A percentile compares a stretch with the other conserved stretches of the same genome.
These are phyloP conservation scores for Desmophyllum pertusum DNA, from an alignment of 92 coral and sea anemone genomes.

Conservation along the genomic window DNA sequence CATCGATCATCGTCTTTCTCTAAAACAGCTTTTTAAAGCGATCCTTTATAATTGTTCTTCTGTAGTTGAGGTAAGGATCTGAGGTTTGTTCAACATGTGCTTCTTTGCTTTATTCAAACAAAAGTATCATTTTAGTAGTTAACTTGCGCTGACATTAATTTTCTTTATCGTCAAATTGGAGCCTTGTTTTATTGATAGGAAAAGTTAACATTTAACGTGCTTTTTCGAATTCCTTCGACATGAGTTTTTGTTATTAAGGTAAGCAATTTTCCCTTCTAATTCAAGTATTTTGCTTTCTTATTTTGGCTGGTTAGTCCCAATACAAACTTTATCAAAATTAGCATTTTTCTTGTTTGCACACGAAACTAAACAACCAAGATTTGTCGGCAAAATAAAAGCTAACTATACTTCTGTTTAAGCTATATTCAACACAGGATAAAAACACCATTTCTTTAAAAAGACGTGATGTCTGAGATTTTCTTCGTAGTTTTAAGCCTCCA, in stretches of 20 bases:
- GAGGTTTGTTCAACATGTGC: slow-evolving; percentile 2
- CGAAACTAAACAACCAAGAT: slow-evolving; percentile 41
- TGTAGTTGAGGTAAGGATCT: not conserved
- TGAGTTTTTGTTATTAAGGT: slow-evolving; percentile 26
- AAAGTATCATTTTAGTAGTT: slow-evolving; percentile 31
- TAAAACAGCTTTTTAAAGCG: slow-evolving; percentile 1
- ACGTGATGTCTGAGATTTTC: not conserved
- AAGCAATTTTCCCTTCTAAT: slow-evolving; percentile 35
- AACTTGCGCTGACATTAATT: slow-evolving; percentile 24
- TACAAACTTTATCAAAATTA: slow-evolving; percentile 41
- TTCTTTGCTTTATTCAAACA: slow-evolving; percentile 22
- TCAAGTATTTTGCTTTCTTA: slow-evolving; percentile 47
- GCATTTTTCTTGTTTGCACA: slow-evolving; percentile 51
- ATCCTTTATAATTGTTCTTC: not conserved
- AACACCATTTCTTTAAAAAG: slow-evolving; percentile 19
- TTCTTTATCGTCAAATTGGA: slow-evolving; percentile 10
- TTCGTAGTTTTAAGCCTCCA: not conserved
- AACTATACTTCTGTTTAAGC: slow-evolving; percentile 26
- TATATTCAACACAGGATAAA: slow-evolving; percentile 12
- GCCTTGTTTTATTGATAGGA: slow-evolving; percentile 28
- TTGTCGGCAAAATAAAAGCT: slow-evolving; percentile 57
- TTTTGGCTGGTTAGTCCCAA: slow-evolving; percentile 46
- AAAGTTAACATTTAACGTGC: slow-evolving; percentile 18
- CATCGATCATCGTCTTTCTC: not conserved
- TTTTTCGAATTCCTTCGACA: slow-evolving; percentile 33